Base-by-base conservation (phyloP, 2,797 vertebrate genomes). In the Neosilurus hyrtlii region DNA sequence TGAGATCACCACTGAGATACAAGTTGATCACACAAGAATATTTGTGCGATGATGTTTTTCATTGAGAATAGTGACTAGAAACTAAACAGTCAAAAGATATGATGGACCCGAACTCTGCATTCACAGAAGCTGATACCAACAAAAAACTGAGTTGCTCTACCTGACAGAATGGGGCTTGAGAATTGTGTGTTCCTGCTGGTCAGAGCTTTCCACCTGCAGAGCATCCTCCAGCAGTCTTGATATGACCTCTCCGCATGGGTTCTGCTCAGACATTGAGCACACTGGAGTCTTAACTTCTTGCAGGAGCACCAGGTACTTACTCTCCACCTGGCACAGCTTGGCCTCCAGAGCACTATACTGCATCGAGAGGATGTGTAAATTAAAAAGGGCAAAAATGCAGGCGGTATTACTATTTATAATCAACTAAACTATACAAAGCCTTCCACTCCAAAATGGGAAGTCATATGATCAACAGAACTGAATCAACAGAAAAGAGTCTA, bases 291-390 rank as follows among this genome's bases (percentile, higher is more conserved):
- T 97, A 92, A 98, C 91, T 88, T 99, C 98, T 90, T 99, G 98
- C 37, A 99, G 96, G 83, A 99, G 90, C 82, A 97, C 96, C 91
- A 99, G 89, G 86, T 98, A 97, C 84, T 98, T 99, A 79, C 98
- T 98, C 93, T 99, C 98, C 89, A 97, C 94, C 91, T 99, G 98
- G 90, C 98, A 99, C 79, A 99, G 88, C 88, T 96, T 97, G 87
- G 98, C 98, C 89, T 99, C 97, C 89, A 99, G 92, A 85, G 95
- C 95, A 0, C 94, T 95, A 73, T 93, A 96, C 98, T 99, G 89
- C 61, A 84, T 24, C 56, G n/a, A 63, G 1, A 75, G 35, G 49
- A 49, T 5, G 4, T 61, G 24, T 51, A 59, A 12, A 73, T 73
- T 51, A 68, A 67, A 51, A 11, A 80, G 3, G 51, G n/a, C 49